Conservation (phyloP, 2,113 vertebrate genomes). For the Noturus placidus region DNA sequence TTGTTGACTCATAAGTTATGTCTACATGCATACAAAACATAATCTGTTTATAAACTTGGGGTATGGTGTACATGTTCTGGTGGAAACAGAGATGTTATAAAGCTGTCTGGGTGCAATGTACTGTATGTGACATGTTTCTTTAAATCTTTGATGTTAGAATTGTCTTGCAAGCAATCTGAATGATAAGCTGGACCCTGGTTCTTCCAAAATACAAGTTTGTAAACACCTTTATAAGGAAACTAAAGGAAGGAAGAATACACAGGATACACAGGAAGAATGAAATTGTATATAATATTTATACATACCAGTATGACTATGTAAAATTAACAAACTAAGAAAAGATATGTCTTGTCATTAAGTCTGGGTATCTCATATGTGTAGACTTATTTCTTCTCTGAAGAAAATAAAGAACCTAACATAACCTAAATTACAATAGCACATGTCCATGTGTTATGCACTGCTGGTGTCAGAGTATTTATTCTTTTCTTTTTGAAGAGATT, state of each 20-base stretch:
- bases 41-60: background rate
- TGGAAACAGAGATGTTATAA: background rate
- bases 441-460: background rate
- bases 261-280: background rate
- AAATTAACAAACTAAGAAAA: background rate
- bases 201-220: background rate
- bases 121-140: background rate
- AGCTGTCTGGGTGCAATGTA: background rate
- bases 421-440: background rate
- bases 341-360: background rate
- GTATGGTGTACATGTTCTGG: background rate
- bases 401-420: background rate
- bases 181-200: background rate
- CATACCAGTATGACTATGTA: background rate
- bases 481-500: background rate
- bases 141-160: background rate
- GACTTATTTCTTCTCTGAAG: background rate
- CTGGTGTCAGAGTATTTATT: background rate
- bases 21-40: background rate
- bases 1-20: background rate
- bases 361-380: background rate
- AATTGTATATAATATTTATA: background rate
- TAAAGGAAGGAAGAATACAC: background rate
- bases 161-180: background rate
- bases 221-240: background rate